phyloP scores from a whole-genome alignment of 2,113 vertebrate genomes.

The Gnathonemus longibarbis region DNA sequence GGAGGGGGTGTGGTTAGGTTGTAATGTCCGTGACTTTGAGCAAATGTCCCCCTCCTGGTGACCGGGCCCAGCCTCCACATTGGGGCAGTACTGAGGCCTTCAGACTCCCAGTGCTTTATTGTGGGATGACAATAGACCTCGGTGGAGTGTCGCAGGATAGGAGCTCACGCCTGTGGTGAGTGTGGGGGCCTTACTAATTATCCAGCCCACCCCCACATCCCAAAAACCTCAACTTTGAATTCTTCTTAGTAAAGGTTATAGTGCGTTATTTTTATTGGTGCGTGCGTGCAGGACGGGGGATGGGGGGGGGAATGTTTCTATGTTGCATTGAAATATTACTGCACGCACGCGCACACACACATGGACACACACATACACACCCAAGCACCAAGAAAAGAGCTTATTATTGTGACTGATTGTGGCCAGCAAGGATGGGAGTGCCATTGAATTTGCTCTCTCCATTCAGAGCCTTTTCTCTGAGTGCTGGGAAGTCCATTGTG shows the following conservation, averaged over 20 bases:
- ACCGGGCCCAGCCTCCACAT: constrained; percentile 39
- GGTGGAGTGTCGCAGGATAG: constrained; percentile 15
- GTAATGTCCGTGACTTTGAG: background rate
- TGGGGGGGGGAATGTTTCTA: background rate
- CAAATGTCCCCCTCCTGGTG: background rate
- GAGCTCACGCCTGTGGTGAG: constrained; percentile 44
- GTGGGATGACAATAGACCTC: constrained; percentile 71
- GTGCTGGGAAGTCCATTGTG: constrained; percentile 63
- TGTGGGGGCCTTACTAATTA: constrained; percentile 78
- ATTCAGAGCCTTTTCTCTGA: constrained; percentile 56
- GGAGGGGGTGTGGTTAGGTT: background rate
- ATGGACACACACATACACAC: background rate
- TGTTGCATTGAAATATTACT: background rate
- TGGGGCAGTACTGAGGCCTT: background rate
- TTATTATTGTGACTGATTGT: constrained; percentile 54
- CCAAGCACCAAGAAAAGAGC: constrained; percentile 27
- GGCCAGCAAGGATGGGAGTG: constrained; percentile 57
- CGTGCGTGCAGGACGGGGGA: background rate
- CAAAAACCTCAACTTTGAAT: background rate
- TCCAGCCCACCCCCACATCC: constrained; percentile 13
- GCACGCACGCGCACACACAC: too few species aligned
- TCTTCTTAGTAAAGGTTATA: background rate
- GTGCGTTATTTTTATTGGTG: background rate
- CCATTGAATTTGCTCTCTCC: constrained; percentile 60
- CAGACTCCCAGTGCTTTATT: constrained; percentile 57